phyloP scores from a whole-genome alignment of 2,113 vertebrate genomes.

The Mirounga angustirostris region DNA sequence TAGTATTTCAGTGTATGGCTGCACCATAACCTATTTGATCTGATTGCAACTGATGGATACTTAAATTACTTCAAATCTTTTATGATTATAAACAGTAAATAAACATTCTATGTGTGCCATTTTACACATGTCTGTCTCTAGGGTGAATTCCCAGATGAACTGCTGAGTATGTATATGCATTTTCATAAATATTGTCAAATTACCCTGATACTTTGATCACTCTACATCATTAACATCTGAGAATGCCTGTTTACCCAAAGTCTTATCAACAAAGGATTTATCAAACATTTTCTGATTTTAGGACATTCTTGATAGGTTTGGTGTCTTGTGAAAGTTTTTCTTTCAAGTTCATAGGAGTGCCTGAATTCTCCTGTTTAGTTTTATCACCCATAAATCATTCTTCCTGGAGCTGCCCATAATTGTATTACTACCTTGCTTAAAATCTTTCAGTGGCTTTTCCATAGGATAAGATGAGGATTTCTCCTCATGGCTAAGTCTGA shows the following conservation, averaged over 20 bases:
- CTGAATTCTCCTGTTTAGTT: background rate
- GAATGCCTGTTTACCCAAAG: background rate
- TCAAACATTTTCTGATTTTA: background rate
- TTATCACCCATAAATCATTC: background rate
- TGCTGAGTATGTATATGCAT: background rate
- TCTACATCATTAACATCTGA: background rate
- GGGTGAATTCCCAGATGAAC: background rate
- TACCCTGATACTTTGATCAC: background rate
- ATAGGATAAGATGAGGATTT: background rate
- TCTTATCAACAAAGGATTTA: background rate
- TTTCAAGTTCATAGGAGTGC: background rate
- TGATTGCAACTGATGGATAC: background rate
- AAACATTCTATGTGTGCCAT: background rate
- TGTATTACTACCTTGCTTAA: background rate
- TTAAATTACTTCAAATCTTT: background rate
- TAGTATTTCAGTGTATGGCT: background rate
- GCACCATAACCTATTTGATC: background rate
- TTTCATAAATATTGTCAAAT: constrained; percentile 16
- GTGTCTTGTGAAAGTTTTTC: background rate
- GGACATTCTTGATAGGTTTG: background rate
- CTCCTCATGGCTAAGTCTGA: background rate
- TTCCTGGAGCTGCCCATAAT: background rate
- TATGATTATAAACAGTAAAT: background rate
- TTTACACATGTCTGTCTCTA: background rate
- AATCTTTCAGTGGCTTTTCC: background rate